phyloP scores from a whole-genome alignment of 2,113 vertebrate species.

The Turnix velox region DNA sequence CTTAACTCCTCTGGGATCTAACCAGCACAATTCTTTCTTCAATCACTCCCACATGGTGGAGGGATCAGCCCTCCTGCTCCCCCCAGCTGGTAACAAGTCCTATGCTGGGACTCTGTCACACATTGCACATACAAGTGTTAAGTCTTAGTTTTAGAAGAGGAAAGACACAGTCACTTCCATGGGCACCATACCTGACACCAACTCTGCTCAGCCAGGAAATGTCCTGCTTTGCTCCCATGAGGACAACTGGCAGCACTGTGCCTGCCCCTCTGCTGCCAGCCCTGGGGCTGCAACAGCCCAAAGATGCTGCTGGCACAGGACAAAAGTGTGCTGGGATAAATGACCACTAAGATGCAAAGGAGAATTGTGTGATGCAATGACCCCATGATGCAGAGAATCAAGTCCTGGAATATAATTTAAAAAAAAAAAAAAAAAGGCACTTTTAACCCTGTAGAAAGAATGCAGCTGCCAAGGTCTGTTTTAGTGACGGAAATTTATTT shows the following conservation, averaged over 20 bases:
- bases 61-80: neutral
- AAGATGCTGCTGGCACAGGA: neutral
- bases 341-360: neutral
- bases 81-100: neutral
- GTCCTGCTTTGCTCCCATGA: neutral
- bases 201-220: neutral
- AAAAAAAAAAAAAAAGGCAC: neutral
- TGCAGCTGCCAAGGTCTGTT: neutral
- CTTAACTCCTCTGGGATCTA: constrained; percentile 60
- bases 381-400: too few species aligned
- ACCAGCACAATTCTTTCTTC: constrained; percentile 27
- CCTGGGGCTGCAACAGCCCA: fast-evolving
- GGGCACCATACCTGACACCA: fast-evolving
- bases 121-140: neutral
- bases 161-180: neutral
- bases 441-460: neutral
- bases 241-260: neutral
- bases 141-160: neutral
- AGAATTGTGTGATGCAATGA: too few species aligned
- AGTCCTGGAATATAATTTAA: neutral
- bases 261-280: neutral
- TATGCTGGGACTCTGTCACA: neutral
- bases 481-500: neutral
- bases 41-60: constrained; percentile 42
- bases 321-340: neutral